phyloP scores from a whole-genome alignment of 2,888 invertebrate genomes.

The Halictus quadricinctus region DNA sequence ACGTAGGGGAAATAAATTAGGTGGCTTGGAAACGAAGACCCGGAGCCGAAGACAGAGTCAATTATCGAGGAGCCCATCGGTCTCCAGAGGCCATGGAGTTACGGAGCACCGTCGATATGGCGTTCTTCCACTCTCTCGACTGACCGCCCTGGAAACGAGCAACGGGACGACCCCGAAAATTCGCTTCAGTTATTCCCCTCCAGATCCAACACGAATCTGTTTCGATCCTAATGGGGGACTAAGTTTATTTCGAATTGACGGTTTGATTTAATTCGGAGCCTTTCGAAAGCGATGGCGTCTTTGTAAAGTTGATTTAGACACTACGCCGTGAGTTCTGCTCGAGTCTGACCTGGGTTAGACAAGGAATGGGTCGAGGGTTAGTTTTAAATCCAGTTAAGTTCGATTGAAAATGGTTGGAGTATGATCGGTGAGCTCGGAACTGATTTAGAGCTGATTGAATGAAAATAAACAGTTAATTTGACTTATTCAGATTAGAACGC shows the following conservation, averaged over 20 bases:
- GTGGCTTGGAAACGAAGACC: constrained; percentile 66
- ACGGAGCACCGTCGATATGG: constrained; percentile 54
- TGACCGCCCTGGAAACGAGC: constrained; percentile 44
- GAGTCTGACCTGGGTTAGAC: not conserved
- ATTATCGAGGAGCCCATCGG: constrained; percentile 73
- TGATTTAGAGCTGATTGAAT: not conserved
- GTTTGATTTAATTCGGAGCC: not conserved
- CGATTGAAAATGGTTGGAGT: not conserved
- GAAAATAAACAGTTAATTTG: not conserved
- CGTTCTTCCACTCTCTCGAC: constrained; percentile 35
- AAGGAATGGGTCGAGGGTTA: not conserved
- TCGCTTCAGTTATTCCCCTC: constrained; percentile 10
- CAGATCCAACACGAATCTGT: not conserved
- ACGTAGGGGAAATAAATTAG: constrained; percentile 74
- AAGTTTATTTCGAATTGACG: not conserved
- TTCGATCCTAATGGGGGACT: not conserved
- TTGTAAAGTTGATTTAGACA: not conserved
- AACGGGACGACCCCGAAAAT: constrained; percentile 29
- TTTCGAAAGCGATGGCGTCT: not conserved
- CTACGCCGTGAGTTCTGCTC: not conserved
- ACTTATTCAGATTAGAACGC: not conserved
- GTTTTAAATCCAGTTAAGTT: not conserved
- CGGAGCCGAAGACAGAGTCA: constrained; percentile 75
- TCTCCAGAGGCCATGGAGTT: constrained; percentile 67
- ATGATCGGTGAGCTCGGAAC: not conserved